Evolutionary conservation across 2,797 vertebrate genomes (phyloP), one percentile per base, ranked within the genome.

Genomic region (Danionella dracula): DNA sequence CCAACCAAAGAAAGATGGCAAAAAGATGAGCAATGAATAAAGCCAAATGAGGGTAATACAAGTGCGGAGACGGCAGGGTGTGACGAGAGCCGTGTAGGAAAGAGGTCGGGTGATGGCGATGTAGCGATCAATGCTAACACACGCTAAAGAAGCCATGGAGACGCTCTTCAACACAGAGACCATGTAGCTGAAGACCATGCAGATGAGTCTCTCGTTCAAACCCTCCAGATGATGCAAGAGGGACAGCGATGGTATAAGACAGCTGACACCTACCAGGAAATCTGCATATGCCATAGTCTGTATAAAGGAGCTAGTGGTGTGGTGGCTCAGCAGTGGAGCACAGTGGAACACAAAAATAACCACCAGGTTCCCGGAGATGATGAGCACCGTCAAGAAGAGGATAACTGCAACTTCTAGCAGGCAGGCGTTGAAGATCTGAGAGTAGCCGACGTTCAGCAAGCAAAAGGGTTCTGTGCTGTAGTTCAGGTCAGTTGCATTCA

Each of bases 241-340:
- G 46, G 94, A 97, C 75, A 98, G 81, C 58, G 94, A 96, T 13
- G 97, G 97, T 75, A 97, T 92, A 65, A 99, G 89, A 83, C 97
- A 99, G 87, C 96, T 98, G 58, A 97, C 87, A 0, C 97, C 96
- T 70, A 99, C 95, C 83, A 98, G 84, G 66, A 99, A 90, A 82
- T 99, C 97, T 12, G 97, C 97, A 15, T 98, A 99, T 0, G 97
- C 94, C 97, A 99, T 99, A 17, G 97, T 99, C 88, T 96, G 95
- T 76, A 99, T 96, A 84, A 99, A 99, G 80, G 94, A 93, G 81
- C 94, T 97, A 81, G 96, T 97, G 72, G 93, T 96, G 78, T 98
- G 96, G 78, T 97, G 93, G 88, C 94, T 95, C 15, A 97, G 91
- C 78, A 97, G 83, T 38, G 97, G 96, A n/a, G 94, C 95, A 71